Evolutionary conservation across 2,113 vertebrate genomes (phyloP).

Genomic region (Otus sunia): DNA sequence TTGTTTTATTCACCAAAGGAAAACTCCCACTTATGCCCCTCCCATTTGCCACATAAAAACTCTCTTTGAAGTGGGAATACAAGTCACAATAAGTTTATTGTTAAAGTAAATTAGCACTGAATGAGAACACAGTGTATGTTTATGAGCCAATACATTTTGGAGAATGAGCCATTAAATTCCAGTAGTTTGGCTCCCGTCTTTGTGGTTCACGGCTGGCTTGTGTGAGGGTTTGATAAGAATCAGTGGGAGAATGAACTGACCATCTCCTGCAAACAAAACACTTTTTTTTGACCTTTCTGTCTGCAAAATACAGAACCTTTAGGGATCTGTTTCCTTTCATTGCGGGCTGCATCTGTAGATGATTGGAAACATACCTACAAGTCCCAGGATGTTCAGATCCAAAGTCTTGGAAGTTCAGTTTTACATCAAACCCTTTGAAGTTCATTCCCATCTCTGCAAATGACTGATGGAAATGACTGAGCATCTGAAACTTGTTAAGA

Average conservation of each 20-base stretch:
- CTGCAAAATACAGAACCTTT: slow-evolving; percentile 2
- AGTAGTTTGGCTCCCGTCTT: slow-evolving; percentile 49
- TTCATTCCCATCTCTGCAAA: slow-evolving; percentile 45
- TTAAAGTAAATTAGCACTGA: slow-evolving; percentile 55
- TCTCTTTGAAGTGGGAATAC: slow-evolving; percentile 52
- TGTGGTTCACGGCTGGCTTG: background rate
- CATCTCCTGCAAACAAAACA: slow-evolving; percentile 30
- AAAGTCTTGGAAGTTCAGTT: slow-evolving; percentile 48
- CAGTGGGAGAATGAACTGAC: slow-evolving; percentile 12
- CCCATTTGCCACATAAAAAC: slow-evolving; percentile 48
- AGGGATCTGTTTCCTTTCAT: slow-evolving; percentile 1
- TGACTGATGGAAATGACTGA: slow-evolving; percentile 39
- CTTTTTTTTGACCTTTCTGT: slow-evolving; percentile 5
- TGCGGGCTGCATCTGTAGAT: slow-evolving; percentile 36
- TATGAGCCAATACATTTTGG: slow-evolving; percentile 40
- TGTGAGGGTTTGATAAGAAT: slow-evolving; percentile 49
- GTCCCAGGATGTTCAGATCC: slow-evolving; percentile 37
- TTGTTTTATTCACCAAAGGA: slow-evolving; percentile 53
- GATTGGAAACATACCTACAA: slow-evolving; percentile 64
- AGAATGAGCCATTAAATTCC: slow-evolving; percentile 61
- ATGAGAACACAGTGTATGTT: slow-evolving; percentile 47
- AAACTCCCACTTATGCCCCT: slow-evolving; percentile 29
- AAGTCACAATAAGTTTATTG: slow-evolving; percentile 64
- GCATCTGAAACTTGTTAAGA: slow-evolving; percentile 62
- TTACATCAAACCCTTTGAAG: slow-evolving; percentile 46